Conservation (phyloP, 2,113 vertebrate species). For the Nesogale talazaci region DNA sequence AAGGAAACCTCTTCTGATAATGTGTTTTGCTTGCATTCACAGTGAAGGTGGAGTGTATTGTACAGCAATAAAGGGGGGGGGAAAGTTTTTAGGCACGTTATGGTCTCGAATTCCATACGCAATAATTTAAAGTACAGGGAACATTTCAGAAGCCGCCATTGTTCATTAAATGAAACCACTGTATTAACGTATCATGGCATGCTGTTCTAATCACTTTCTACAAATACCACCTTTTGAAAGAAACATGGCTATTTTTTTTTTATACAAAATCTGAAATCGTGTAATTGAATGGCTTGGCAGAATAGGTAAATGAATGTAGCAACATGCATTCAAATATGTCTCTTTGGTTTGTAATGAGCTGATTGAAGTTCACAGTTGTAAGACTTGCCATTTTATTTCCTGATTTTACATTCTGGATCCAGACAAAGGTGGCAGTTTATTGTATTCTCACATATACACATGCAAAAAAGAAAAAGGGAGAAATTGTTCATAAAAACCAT, state of each 20-base stretch:
- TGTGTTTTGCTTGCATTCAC: slow-evolving; percentile 70
- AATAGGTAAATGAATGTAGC: slow-evolving; percentile 68
- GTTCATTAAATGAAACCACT: slow-evolving; percentile 70
- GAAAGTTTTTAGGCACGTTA: slow-evolving; percentile 51
- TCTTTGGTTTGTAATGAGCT: slow-evolving; percentile 71
- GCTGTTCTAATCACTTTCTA: slow-evolving; percentile 75
- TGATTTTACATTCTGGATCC: slow-evolving; percentile 73
- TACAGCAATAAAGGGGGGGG: slow-evolving; percentile 29
- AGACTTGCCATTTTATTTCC: slow-evolving; percentile 70
- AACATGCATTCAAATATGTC: slow-evolving; percentile 64
- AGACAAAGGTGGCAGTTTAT: slow-evolving; percentile 71
- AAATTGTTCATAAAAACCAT: slow-evolving; percentile 64
- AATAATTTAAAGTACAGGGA: slow-evolving; percentile 56
- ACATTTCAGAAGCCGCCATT: slow-evolving; percentile 68
- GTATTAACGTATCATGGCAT: slow-evolving; percentile 62
- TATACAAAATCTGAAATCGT: slow-evolving; percentile 65
- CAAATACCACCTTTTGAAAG: slow-evolving; percentile 75
- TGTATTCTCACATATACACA: neutral
- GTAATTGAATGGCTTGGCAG: slow-evolving; percentile 70
- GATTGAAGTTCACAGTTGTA: slow-evolving; percentile 70
- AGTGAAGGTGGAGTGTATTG: slow-evolving; percentile 47
- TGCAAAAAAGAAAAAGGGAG: slow-evolving; percentile 50
- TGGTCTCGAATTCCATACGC: slow-evolving; percentile 63
- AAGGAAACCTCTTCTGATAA: slow-evolving; percentile 51
- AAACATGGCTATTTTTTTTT: slow-evolving; percentile 65